Conservation (phyloP, 2,797 vertebrate species). For the Limosa lapponica region DNA sequence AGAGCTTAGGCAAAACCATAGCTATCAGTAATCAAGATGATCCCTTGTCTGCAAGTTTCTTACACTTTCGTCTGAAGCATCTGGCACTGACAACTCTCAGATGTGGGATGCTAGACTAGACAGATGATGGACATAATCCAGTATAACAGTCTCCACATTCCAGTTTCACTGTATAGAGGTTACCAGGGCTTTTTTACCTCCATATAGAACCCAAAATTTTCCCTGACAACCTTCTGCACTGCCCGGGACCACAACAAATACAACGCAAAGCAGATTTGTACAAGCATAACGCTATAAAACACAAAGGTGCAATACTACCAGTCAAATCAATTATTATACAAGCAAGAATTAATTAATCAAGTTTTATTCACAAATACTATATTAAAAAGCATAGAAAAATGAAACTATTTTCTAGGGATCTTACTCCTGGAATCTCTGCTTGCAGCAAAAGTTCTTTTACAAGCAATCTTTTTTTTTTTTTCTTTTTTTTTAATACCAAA, state of each 20-base stretch:
- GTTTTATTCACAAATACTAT: background rate
- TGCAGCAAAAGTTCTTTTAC: background rate
- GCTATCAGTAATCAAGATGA: background rate
- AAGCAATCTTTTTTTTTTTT: background rate
- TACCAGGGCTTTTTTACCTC: background rate
- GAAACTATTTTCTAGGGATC: background rate
- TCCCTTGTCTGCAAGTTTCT: background rate
- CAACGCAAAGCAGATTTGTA: background rate
- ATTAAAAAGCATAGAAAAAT: background rate
- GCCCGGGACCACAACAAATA: background rate
- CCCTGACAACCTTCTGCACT: background rate
- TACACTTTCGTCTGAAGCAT: background rate
- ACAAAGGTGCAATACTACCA: background rate
- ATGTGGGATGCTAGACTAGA: background rate
- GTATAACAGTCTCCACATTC: background rate
- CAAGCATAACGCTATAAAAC: background rate
- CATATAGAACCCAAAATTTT: background rate
- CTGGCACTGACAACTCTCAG: conserved; percentile 10
- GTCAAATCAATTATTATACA: background rate
- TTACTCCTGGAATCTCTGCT: background rate
- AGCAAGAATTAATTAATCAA: background rate
- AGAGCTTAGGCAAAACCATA: background rate
- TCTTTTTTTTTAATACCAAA: background rate
- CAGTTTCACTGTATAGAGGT: background rate
- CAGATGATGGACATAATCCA: background rate